Percentiles rank a stretch among this genome's conserved stretches.
phyloP scores from a whole-genome alignment of 2,797 vertebrate species.

The Sebastes baramenuke region DNA sequence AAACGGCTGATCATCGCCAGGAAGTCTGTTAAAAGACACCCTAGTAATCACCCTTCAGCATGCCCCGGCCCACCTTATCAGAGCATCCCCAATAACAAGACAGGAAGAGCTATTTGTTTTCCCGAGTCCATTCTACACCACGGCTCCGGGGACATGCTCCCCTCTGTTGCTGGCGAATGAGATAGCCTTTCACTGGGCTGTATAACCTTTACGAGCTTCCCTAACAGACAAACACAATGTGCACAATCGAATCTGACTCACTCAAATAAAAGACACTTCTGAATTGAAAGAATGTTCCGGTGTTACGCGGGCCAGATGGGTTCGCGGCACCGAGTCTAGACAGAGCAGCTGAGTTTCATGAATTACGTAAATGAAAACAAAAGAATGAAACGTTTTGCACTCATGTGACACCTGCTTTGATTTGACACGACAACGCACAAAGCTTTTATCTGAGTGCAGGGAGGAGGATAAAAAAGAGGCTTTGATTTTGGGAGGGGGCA shows the following conservation, averaged over 20 bases:
- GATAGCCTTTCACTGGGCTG: slow-evolving; percentile 70
- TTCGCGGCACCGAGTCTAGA: not conserved
- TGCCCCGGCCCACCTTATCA: slow-evolving; percentile 64
- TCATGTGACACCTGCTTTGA: slow-evolving; percentile 56
- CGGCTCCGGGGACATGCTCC: slow-evolving; percentile 63
- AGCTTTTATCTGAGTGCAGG: slow-evolving; percentile 60
- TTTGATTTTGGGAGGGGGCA: slow-evolving; percentile 71
- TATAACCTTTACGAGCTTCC: slow-evolving; percentile 72
- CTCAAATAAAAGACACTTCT: slow-evolving; percentile 55
- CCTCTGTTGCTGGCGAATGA: slow-evolving; percentile 62
- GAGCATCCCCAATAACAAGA: slow-evolving; percentile 64
- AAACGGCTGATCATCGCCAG: slow-evolving; percentile 46
- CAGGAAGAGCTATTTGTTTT: slow-evolving; percentile 72
- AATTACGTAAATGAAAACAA: slow-evolving; percentile 29
- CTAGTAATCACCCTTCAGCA: slow-evolving; percentile 59
- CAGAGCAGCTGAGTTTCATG: not conserved
- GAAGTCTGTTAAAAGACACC: slow-evolving; percentile 63
- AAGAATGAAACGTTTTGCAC: slow-evolving; percentile 28
- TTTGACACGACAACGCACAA: slow-evolving; percentile 32
- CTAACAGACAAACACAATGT: slow-evolving; percentile 56
- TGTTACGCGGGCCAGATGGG: slow-evolving; percentile 16
- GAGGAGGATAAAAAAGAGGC: slow-evolving; percentile 23
- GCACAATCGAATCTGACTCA: slow-evolving; percentile 61
- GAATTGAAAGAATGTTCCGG: slow-evolving; percentile 28
- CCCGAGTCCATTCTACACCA: slow-evolving; percentile 59